Conservation (phyloP, 2,113 vertebrate genomes). For the Salminus brasiliensis region DNA sequence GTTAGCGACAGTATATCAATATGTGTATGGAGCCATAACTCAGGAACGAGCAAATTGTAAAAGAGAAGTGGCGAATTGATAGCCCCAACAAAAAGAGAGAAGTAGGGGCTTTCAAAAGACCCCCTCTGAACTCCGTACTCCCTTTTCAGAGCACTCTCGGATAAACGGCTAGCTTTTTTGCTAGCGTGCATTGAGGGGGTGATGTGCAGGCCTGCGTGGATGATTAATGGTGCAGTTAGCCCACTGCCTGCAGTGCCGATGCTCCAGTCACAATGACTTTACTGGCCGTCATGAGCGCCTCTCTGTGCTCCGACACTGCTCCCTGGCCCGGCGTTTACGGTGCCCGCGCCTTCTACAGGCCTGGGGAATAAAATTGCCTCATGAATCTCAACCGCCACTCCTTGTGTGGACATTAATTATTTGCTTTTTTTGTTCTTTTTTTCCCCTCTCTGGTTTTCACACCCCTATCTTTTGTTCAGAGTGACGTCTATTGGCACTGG, state of each 20-base stretch:
- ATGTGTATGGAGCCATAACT: neutral
- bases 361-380: conserved; percentile 52
- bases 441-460: neutral
- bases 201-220: conserved; percentile 46
- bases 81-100: neutral
- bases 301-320: conserved; percentile 25
- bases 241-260: conserved; percentile 35
- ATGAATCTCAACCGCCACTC: conserved; percentile 45
- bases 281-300: conserved; percentile 43
- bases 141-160: conserved; percentile 11
- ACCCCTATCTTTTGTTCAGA: conserved; percentile 4
- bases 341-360: conserved; percentile 14
- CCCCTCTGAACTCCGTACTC: neutral
- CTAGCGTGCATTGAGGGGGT: conserved; percentile 39
- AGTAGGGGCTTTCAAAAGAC: neutral
- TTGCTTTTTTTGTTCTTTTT: conserved; percentile 21
- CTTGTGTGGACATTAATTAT: conserved; percentile 48
- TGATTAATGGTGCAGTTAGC: conserved; percentile 61
- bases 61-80: neutral
- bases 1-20: neutral
- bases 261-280: conserved; percentile 49
- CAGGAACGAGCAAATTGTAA: neutral
- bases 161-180: conserved; percentile 33
- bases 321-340: conserved; percentile 34
- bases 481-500: conserved; percentile 18